Percentiles rank a stretch among this genome's conserved stretches.
Conservation (phyloP, 2,797 vertebrate genomes). For the Hipposideros larvatus region DNA sequence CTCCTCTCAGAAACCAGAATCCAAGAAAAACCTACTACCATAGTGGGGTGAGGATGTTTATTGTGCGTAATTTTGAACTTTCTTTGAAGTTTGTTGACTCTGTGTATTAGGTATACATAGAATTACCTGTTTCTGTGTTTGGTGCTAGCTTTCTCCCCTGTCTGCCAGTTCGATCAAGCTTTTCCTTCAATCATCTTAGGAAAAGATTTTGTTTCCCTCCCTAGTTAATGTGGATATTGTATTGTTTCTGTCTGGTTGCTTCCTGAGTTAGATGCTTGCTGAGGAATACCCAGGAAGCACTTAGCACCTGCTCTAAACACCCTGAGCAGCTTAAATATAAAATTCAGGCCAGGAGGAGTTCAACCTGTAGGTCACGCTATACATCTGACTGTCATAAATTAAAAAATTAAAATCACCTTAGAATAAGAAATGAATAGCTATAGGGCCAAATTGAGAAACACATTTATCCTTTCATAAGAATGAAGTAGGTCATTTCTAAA, state of each 20-base stretch:
- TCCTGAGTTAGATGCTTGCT: not conserved
- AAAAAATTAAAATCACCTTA: constrained; percentile 59
- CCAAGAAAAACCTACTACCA: not conserved
- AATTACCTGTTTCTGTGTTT: not conserved
- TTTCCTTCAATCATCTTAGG: not conserved
- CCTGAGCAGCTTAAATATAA: not conserved
- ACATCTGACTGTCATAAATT: constrained; percentile 55
- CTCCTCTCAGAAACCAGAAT: fast-evolving
- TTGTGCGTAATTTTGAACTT: not conserved
- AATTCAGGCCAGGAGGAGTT: not conserved
- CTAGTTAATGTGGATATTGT: not conserved
- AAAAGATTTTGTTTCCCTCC: not conserved
- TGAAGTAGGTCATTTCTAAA: constrained; percentile 77
- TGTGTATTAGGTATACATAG: not conserved
- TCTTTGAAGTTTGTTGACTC: not conserved
- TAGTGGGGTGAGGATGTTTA: not conserved
- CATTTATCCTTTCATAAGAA: constrained; percentile 50
- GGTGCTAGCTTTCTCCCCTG: not conserved
- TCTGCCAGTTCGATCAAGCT: not conserved
- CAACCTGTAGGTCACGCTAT: not conserved
- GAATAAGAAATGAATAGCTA: constrained; percentile 70
- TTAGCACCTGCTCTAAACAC: not conserved
- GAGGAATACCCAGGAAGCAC: not conserved
- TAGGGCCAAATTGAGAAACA: constrained; percentile 59
- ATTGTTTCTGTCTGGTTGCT: not conserved